Evolutionary conservation across 1,140 invertebrate species (phyloP).

Genomic region (Thaumetopoea pityocampa): DNA sequence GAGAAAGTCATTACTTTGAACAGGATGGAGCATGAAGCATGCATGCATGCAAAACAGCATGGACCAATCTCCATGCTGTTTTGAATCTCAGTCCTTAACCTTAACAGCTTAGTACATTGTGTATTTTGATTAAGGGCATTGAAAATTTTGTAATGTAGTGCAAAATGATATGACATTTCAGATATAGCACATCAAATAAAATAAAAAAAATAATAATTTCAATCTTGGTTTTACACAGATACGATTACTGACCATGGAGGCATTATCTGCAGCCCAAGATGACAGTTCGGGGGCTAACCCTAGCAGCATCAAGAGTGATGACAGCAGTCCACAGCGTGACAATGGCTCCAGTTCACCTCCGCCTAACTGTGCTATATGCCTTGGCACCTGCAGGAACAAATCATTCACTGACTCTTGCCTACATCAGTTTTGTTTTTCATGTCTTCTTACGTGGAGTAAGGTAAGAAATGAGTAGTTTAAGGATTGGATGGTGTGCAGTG

Average conservation of each 20-base stretch:
- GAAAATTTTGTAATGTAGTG: too few species aligned
- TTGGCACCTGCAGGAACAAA: conserved; percentile 90
- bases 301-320: conserved; percentile 57
- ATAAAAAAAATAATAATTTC: neutral
- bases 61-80: too few species aligned
- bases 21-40: too few species aligned
- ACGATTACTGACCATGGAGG: conserved; percentile 44
- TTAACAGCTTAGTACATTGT: too few species aligned
- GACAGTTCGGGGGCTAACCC: conserved; percentile 45
- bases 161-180: too few species aligned
- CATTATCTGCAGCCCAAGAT: conserved; percentile 39
- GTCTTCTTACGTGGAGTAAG: conserved; percentile 95
- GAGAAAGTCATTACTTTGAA: too few species aligned
- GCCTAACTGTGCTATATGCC: conserved; percentile 93
- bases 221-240: conserved; percentile 5
- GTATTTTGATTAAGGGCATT: too few species aligned
- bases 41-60: too few species aligned
- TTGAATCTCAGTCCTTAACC: too few species aligned
- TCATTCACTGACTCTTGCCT: conserved; percentile 94
- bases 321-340: conserved; percentile 46
- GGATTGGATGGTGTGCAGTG: too few species aligned
- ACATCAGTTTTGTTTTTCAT: conserved; percentile 96
- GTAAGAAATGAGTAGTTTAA: too few species aligned
- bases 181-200: too few species aligned
- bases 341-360: conserved; percentile 80